These are phyloP conservation scores for Ectobius pallidus DNA, from an alignment of 2,888 invertebrate species.

Conservation along the genomic window DNA sequence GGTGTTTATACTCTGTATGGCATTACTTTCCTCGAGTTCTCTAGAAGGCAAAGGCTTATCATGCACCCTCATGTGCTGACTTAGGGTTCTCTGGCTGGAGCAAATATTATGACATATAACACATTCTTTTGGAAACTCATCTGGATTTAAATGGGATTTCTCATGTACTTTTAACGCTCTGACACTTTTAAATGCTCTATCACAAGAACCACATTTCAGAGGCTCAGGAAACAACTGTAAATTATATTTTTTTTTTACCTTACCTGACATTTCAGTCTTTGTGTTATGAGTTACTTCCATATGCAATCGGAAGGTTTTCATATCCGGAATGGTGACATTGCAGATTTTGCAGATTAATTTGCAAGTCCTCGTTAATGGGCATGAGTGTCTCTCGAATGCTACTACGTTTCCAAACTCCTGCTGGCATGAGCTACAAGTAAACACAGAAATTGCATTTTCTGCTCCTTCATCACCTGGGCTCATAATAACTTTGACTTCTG, in stretches of 20 bases:
- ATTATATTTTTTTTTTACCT: background rate
- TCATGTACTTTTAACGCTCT: slow-evolving; percentile 24
- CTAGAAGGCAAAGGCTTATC: background rate
- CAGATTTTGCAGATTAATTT: slow-evolving; percentile 12
- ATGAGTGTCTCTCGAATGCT: slow-evolving; percentile 12
- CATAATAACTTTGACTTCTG: slow-evolving; percentile 1
- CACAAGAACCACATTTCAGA: slow-evolving; percentile 22
- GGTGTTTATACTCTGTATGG: background rate
- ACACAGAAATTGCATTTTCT: slow-evolving; percentile 12
- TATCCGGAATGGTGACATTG: background rate
- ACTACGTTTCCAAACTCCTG: slow-evolving; percentile 2
- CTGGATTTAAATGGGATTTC: slow-evolving; percentile 18
- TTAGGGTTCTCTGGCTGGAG: background rate
- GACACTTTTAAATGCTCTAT: slow-evolving; percentile 16
- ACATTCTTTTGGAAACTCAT: too few relatives aligned
- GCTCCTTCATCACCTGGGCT: slow-evolving; percentile 2
- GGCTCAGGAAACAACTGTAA: background rate
- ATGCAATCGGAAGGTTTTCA: slow-evolving; percentile 6
- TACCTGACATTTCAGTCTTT: slow-evolving; percentile 4
- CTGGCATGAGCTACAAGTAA: background rate
- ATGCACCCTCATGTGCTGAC: slow-evolving; percentile 21
- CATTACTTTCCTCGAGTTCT: background rate
- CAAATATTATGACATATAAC: slow-evolving; percentile 23
- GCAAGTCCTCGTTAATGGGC: background rate
- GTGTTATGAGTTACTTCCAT: slow-evolving; percentile 1